Conservation (phyloP, 2,888 invertebrate genomes). For the Punctoribates punctum region DNA sequence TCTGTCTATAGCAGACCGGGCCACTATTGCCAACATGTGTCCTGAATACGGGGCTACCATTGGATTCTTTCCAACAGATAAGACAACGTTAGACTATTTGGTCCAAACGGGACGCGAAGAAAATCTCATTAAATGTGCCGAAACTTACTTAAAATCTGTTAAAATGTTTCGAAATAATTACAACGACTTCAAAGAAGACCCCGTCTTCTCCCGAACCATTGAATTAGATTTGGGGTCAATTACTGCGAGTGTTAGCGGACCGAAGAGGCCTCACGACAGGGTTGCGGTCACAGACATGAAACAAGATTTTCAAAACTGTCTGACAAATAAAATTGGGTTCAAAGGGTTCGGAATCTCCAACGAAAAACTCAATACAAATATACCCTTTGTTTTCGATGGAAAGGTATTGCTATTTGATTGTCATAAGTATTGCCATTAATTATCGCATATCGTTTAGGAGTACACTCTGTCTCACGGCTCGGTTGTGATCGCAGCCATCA, state of each 20-base stretch:
- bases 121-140: conserved; percentile 66
- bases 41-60: conserved; percentile 97
- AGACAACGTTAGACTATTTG: conserved; percentile 73
- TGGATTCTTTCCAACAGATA: conserved; percentile 89
- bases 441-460: conserved; percentile 57
- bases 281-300: conserved; percentile 88
- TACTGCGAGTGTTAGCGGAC: conserved; percentile 91
- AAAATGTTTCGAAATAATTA: conserved; percentile 76
- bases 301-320: conserved; percentile 75
- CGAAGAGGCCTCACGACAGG: conserved; percentile 93
- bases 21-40: conserved; percentile 98
- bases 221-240: conserved; percentile 81
- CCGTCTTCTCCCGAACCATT: conserved; percentile 72
- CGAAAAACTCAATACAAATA: conserved; percentile 62
- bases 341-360: conserved; percentile 79
- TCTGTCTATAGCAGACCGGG: conserved; percentile 90
- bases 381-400: conserved; percentile 76
- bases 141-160: conserved; percentile 74
- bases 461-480: conserved; percentile 82
- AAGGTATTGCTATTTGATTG: conserved; percentile 28
- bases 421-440: no score
- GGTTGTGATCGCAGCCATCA: conserved; percentile 95
- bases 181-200: conserved; percentile 69
- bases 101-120: conserved; percentile 78
- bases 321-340: conserved; percentile 82